Evolutionary conservation across 2,113 vertebrate species (phyloP), one percentile per base, ranked within the genome.

Genomic region (Lanius collurio): DNA sequence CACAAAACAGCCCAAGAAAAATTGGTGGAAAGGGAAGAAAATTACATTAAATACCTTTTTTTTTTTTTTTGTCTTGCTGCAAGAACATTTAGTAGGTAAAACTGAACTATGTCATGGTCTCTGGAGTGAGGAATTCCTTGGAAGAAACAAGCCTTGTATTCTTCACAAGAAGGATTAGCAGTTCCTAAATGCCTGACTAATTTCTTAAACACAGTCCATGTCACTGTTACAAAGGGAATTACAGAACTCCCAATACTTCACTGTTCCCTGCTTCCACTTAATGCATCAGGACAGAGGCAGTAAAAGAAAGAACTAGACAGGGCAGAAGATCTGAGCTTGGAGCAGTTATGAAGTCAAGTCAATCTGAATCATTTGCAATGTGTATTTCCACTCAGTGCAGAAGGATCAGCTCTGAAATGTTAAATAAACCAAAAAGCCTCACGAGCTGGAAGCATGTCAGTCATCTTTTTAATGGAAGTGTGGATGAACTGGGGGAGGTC

Each of bases 171-270:
- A 90, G 93, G 88, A 97, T 96, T 92, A 96, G 69, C 73, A 68
- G 73, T 39, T 86, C 65, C 90, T 92, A 92, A 96, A 96, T 92
- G 90, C 85, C 83, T 87, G 88, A 93, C 87, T 95, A 60, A 94
- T 92, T 96, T 94, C 83, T 93, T 83, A 90, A 93, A 47, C 87
- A 80, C 46, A 74, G 76, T 39, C 77, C 52, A 15, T 16, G 56
- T 35, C 2, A 6, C 28, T 75, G 64, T 26, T 50, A 47, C 56
- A 82, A 92, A 87, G 60, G 64, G 64, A 91, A 49, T 49, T 39
- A 24, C 69, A 78, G 90, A 55, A 30, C 52, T 95, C 74, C 50
- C 39, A 63, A 63, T 50, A 35, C 71, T 67, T 90, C 30, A 10
- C 44, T 64, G 63, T 30, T 81, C 27, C 28, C 41, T 21, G 75